Conservation (phyloP, 2,797 vertebrate species). For the Mormyrops boulengeri region DNA sequence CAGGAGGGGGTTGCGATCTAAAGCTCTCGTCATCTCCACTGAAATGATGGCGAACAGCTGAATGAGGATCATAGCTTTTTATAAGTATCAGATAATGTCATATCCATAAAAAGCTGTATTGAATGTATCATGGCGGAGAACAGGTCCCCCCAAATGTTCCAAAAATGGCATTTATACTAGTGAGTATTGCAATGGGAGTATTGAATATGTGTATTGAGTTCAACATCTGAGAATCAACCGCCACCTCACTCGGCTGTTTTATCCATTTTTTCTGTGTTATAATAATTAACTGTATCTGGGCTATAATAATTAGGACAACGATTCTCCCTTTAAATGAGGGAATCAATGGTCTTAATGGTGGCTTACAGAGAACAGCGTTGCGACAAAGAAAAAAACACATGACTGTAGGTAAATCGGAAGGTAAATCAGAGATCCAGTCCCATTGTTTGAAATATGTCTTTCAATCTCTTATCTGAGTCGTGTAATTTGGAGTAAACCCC, state of each 20-base stretch:
- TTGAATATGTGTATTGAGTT: not conserved
- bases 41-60: not conserved
- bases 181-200: not conserved
- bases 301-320: not conserved
- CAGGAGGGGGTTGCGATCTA: not conserved
- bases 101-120: not conserved
- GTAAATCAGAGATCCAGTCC: not conserved
- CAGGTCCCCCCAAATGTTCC: not conserved
- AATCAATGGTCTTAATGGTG: not conserved
- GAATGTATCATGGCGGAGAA: not conserved
- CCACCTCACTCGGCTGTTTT: not conserved
- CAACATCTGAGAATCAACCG: not conserved
- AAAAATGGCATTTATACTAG: not conserved
- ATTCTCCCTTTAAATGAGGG: not conserved
- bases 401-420: constrained; percentile 7
- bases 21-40: not conserved
- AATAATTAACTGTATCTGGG: not conserved
- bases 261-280: not conserved
- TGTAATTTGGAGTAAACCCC: constrained; percentile 26
- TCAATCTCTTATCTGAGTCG: constrained; percentile 13
- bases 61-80: not conserved
- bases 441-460: constrained; percentile 18
- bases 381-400: constrained; percentile 6
- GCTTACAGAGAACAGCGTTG: not conserved
- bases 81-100: not conserved